Percentiles rank a stretch among this genome's conserved stretches.
phyloP scores from a whole-genome alignment of 2,797 vertebrate species.

The Liparis tanakae region DNA sequence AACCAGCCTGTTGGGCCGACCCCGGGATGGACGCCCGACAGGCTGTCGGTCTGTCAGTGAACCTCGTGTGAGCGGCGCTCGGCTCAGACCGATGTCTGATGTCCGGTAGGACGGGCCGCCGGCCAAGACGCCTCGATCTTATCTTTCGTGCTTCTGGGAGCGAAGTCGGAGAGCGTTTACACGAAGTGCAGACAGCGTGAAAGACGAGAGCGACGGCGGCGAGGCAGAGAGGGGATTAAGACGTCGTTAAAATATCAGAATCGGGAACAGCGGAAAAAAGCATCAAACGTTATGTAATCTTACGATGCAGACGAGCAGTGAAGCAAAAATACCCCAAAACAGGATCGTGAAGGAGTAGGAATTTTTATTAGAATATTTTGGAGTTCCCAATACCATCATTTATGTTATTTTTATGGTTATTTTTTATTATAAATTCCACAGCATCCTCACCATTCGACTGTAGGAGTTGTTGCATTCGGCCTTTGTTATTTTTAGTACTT shows the following conservation, averaged over 20 bases:
- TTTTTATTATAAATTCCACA: not conserved
- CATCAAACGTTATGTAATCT: conserved; percentile 8
- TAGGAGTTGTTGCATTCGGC: not conserved
- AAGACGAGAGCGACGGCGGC: conserved; percentile 6
- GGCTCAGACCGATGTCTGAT: conserved; percentile 11
- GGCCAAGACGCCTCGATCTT: conserved; percentile 58
- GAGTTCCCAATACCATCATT: not conserved
- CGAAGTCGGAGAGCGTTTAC: conserved; percentile 48
- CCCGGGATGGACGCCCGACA: not conserved
- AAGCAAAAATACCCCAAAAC: not conserved
- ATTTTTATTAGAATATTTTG: conserved; percentile 4
- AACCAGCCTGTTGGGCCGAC: conserved; percentile 12
- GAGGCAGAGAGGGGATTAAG: conserved; percentile 24
- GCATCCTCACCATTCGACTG: conserved; percentile 11
- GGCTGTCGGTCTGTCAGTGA: too few relatives aligned
- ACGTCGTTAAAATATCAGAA: not conserved
- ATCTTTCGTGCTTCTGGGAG: conserved; percentile 56
- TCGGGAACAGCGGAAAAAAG: conserved; percentile 26
- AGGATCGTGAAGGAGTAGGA: not conserved
- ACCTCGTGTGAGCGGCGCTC: not conserved
- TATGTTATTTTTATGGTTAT: conserved; percentile 1
- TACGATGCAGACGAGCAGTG: not conserved
- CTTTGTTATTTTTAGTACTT: conserved; percentile 10
- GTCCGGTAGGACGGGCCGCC: conserved; percentile 25
- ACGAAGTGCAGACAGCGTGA: conserved; percentile 37